Percentiles rank a stretch among this genome's conserved stretches.
These are phyloP conservation scores for Stichopus chloronotus DNA, from an alignment of 35 echinoderm and acorn worm genomes.

Conservation along the genomic window DNA sequence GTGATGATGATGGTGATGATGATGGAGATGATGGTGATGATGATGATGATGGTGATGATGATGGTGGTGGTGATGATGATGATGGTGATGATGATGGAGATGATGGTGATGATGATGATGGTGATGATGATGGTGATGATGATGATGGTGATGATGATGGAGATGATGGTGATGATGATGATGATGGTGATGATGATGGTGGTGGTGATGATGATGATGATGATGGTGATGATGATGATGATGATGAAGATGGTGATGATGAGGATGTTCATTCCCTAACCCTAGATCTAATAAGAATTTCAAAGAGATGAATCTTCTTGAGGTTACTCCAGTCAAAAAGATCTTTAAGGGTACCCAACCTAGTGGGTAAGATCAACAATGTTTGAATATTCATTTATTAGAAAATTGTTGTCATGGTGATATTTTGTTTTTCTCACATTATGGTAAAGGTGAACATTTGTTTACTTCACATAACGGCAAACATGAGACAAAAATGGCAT, in stretches of 20 bases:
- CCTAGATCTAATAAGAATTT: not conserved
- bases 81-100: not conserved
- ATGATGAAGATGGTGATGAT: not conserved
- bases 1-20: not conserved
- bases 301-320: not conserved
- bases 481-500: too few relatives aligned
- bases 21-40: constrained; percentile 1
- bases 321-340: too few relatives aligned
- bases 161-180: not conserved
- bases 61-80: constrained; percentile 15
- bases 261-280: not conserved
- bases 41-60: constrained; percentile 2
- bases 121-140: not conserved
- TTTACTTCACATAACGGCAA: too few relatives aligned
- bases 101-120: not conserved
- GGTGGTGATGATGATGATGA: not conserved
- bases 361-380: too few relatives aligned
- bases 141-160: not conserved
- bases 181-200: constrained; percentile 26
- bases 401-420: too few relatives aligned
- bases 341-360: not conserved
- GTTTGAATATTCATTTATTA: too few relatives aligned
- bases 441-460: too few relatives aligned
- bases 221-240: not conserved
- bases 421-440: too few relatives aligned